These are phyloP conservation scores for Sigmodon hispidus DNA, from an alignment of 2,113 vertebrate species.

Conservation along the genomic window DNA sequence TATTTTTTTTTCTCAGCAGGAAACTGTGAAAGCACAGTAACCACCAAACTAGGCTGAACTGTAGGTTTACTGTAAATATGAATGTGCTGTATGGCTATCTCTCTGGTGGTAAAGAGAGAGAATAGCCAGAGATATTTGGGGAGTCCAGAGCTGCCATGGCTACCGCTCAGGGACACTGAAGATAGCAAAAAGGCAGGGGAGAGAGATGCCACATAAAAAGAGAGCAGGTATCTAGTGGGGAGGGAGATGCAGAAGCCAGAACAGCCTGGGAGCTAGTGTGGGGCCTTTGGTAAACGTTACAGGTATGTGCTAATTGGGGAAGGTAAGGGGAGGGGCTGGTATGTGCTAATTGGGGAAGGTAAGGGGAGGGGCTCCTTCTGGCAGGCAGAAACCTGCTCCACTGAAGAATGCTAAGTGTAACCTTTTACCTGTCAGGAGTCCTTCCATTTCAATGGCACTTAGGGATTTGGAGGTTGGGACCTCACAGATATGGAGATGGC, in stretches of 20 bases:
- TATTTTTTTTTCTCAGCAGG: background rate
- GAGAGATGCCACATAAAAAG: background rate
- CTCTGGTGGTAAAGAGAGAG: background rate
- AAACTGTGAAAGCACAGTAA: background rate
- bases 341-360: background rate
- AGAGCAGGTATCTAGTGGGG: background rate
- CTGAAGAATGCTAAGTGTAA: background rate
- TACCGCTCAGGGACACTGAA: background rate
- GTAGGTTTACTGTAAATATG: background rate
- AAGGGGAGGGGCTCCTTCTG: background rate
- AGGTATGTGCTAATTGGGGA: background rate
- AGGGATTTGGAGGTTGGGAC: background rate
- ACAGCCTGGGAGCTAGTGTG: background rate
- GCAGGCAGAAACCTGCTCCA: background rate
- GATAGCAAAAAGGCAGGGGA: background rate
- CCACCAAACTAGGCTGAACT: background rate
- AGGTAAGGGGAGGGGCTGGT: background rate
- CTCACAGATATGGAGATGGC: background rate
- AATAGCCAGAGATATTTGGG: background rate
- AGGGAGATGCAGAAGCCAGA: background rate
- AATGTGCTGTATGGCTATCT: background rate
- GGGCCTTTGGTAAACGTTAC: background rate
- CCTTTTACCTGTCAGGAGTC: background rate
- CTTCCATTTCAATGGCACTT: background rate
- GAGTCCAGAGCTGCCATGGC: background rate